phyloP scores from a whole-genome alignment of 1,140 invertebrate species.

The Zophobas atratus region DNA sequence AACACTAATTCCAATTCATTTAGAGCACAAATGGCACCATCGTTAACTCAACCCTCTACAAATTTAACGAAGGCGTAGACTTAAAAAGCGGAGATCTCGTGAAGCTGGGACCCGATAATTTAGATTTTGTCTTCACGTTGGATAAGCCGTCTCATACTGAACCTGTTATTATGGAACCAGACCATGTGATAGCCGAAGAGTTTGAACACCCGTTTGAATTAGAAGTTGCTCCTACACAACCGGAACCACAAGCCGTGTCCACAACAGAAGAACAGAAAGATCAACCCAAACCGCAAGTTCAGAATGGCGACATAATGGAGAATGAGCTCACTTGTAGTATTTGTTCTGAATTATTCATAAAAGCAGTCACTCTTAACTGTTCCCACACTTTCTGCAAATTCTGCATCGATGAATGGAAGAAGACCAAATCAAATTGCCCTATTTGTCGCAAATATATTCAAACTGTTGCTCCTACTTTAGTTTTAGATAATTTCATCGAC shows the following conservation, averaged over 20 bases:
- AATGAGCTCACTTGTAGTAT: constrained; percentile 84
- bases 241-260: neutral
- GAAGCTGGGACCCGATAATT: constrained; percentile 34
- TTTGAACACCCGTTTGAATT: neutral
- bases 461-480: constrained; percentile 56
- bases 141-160: no score
- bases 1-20: neutral
- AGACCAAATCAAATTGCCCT: constrained; percentile 81
- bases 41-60: constrained; percentile 49
- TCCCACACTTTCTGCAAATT: constrained; percentile 84
- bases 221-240: neutral
- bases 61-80: constrained; percentile 18
- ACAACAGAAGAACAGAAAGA: neutral
- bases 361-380: constrained; percentile 81
- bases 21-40: constrained; percentile 58
- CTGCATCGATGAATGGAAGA: constrained; percentile 83
- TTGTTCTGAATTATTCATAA: constrained; percentile 84
- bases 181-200: neutral
- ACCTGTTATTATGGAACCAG: neutral
- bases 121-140: neutral
- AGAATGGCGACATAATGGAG: constrained; percentile 76
- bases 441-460: constrained; percentile 73
- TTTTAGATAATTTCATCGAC: constrained; percentile 60
- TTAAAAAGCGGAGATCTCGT: constrained; percentile 53
- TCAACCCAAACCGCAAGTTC: constrained; percentile 63